Evolutionary conservation across 2,797 vertebrate genomes (phyloP), one percentile per base, ranked within the genome.

Genomic region (Myiotriccus ornatus): DNA sequence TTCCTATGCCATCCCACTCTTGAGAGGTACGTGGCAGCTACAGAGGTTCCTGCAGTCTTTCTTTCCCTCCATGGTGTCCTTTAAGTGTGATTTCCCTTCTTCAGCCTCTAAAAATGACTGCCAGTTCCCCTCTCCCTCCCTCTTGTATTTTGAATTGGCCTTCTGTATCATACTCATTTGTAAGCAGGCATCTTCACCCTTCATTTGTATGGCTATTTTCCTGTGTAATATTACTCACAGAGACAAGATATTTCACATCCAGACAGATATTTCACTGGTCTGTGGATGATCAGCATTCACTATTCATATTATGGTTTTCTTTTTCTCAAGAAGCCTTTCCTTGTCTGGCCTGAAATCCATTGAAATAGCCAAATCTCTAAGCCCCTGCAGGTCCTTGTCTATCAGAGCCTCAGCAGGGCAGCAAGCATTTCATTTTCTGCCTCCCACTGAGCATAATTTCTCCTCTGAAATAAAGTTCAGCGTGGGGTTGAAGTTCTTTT

Each of bases 381-480:
- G 75, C 49, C 50, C 44, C 86, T 92, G 84, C 86, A 89, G 65
- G 79, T 85, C 76, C 79, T 86, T 82, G 84, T 87, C 92, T 96
- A 95, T 95, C 94, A 96, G 44, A 84, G 84, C 41, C 94, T 87
- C 94, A 94, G 95, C 90, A 91, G 93, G 81, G 91, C 93, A 95
- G 90, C 84, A 85, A 95, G 84, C 55, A 93, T 94, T 95, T 96
- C 37, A 93, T 96, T 87, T 96, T 96, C 93, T 87, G 86, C 88
- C 93, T 95, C 93, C 96, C 90, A 95, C 95, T 76, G 91, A 94
- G 95, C 78, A 95, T 90, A 96, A 96, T 96, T 96, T 94, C 70
- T 97, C 89, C 44, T 87, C 89, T 89, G 87, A 89, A 91, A 94
- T 95, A 91, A 90, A 94, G 91, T 93, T 95, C 95, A 96, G 94